phyloP scores from a whole-genome alignment of 2,888 invertebrate species.

The Onchidella celtica region DNA sequence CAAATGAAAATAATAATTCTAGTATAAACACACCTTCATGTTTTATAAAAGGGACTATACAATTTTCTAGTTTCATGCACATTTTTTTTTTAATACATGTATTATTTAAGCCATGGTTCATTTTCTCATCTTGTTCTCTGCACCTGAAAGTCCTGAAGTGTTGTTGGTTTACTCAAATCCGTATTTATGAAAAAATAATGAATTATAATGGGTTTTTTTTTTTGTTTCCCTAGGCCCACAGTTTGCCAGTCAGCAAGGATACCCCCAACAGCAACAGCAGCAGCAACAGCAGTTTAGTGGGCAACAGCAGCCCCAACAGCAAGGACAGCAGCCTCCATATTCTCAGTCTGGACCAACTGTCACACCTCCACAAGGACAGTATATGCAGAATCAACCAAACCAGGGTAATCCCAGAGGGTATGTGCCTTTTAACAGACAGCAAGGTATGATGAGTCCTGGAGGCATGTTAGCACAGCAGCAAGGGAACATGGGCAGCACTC shows the following conservation, averaged over 20 bases:
- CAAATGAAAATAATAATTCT: too few species aligned
- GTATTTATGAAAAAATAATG: not conserved
- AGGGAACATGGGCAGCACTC: conserved; percentile 1
- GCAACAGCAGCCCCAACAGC: conserved; percentile 21
- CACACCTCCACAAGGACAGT: conserved; percentile 11
- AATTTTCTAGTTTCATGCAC: too few species aligned
- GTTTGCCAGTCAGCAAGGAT: conserved; percentile 27
- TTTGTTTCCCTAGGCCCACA: conserved; percentile 38
- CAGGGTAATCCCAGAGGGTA: conserved; percentile 36
- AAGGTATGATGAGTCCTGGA: conserved; percentile 9
- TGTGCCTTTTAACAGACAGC: conserved; percentile 29
- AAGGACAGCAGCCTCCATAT: conserved; percentile 28
- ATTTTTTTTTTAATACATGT: not conserved
- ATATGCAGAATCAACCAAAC: not conserved
- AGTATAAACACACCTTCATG: too few species aligned
- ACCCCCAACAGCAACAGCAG: conserved; percentile 25
- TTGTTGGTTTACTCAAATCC: not conserved
- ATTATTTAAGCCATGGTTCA: too few species aligned
- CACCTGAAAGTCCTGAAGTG: not conserved
- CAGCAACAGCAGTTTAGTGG: conserved; percentile 8
- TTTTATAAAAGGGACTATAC: too few species aligned
- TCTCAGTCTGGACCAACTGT: conserved; percentile 19
- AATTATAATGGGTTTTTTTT: not conserved
- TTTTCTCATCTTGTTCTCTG: too few species aligned
- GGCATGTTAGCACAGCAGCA: conserved; percentile 26